These are phyloP conservation scores for Brachyistius frenatus DNA, from an alignment of 2,113 vertebrate species.

Conservation along the genomic window DNA sequence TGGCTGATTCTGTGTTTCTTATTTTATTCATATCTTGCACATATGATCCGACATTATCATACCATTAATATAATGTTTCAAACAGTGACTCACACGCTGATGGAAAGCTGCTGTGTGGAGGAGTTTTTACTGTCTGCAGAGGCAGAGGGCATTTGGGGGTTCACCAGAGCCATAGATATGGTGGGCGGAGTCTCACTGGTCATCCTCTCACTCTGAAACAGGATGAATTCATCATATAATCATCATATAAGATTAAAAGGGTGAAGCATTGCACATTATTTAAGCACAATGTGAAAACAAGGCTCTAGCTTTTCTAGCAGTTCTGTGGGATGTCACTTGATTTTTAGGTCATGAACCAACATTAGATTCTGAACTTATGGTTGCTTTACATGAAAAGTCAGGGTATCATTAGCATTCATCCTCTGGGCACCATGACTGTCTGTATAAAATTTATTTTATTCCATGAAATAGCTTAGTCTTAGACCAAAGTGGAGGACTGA, in stretches of 20 bases:
- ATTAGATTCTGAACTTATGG: background rate
- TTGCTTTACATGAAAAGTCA: background rate
- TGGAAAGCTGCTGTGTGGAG: conserved; percentile 85
- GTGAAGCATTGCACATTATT: background rate
- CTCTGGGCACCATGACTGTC: no score
- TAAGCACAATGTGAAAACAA: background rate
- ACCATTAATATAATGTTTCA: conserved; percentile 28
- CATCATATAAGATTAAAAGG: conserved; percentile 16
- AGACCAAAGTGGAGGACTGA: background rate
- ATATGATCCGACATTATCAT: conserved; percentile 17
- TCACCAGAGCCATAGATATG: conserved; percentile 84
- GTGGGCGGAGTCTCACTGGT: conserved; percentile 75
- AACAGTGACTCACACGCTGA: conserved; percentile 85
- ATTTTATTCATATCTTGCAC: background rate
- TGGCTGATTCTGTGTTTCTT: background rate
- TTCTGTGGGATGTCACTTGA: background rate
- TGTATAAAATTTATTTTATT: no score
- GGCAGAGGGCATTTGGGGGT: conserved; percentile 76
- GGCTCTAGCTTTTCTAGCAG: background rate
- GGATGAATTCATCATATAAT: conserved; percentile 22
- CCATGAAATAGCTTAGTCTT: no score
- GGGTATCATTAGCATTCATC: background rate
- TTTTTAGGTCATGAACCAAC: background rate
- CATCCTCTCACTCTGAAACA: conserved; percentile 78
- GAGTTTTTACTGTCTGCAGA: conserved; percentile 79